Base-by-base conservation (phyloP, 2,797 vertebrate genomes). In the Lophius americanus region DNA sequence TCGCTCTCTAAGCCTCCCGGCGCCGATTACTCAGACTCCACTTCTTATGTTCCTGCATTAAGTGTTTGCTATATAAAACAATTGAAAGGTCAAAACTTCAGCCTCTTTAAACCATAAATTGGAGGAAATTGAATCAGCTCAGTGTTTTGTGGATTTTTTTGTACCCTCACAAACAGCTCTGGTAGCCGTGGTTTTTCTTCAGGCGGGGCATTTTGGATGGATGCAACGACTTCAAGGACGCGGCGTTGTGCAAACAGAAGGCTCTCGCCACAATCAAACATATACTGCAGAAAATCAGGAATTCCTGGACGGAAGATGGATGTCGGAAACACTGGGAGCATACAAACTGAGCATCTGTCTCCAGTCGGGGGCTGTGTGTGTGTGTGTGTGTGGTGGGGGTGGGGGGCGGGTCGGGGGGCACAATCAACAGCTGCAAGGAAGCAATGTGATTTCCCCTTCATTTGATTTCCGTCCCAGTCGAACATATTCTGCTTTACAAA, bases 391-490 rank as follows among this genome's bases (percentile, higher is more conserved):
- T 23, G 23, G 23, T 23, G 80, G 77, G 75, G 78, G 85, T 81
- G 78, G 72, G 74, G 9, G 57, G 1, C 76, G 64, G 33, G 32
- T 4, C 39, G 66, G 72, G 70, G 69, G 84, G 70, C 70, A 85
- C 84, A 83, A 86, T 90, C 88, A 88, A 91, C 91, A 91, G 90
- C 92, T 93, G 89, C 83, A 89, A 79, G 85, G 87, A 89, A 90
- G 82, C 89, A 92, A 89, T 84, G 76, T 90, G 88, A 92, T 90
- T 91, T 91, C 86, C 23, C 85, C 83, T 83, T 90, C 85, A 86
- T 91, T 92, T 92, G 89, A 89, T 88, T 90, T 85, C 75, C 80
- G 86, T 86, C 86, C 85, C 91, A 87, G 84, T 89, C 85, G 89
- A 93, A 92, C 90, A 90, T 86, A 88, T 85, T 90, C 83, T 66